Base-by-base conservation (phyloP, 2,797 vertebrate genomes). In the Gambelia wislizenii region DNA sequence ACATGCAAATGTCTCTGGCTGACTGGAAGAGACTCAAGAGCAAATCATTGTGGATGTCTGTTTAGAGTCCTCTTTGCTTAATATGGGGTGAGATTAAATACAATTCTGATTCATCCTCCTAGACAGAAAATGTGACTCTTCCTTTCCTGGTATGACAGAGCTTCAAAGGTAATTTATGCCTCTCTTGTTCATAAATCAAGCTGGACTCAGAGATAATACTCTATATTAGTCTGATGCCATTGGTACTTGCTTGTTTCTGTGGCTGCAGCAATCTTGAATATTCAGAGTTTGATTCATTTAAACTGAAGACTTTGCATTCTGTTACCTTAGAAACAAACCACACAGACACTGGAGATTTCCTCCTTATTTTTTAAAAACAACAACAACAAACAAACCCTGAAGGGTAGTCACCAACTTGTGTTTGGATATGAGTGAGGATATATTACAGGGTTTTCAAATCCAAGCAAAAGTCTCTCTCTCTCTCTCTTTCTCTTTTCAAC, bases 261-360 rank as follows among this genome's bases (percentile, higher is more conserved):
- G 92, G 78, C 87, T 91, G 84, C 85, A 91, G 86, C 74, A 79
- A 80, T 88, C 91, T 94, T 96, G 94, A 94, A 96, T 96, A 96
- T 95, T 94, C 94, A 95, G 93, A 88, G 91, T 88, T 90, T 91
- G 93, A 93, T 95, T 94, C 87, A 91, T 90, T 83, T 54, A 89
- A 86, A 42, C 54, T 64, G 64, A 82, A 86, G 72, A 30, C 81
- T 91, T 92, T 82, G 54, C 87, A 92, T 92, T 93, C 94, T 93
- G 95, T 95, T 95, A 94, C 94, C 96, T 95, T 96, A 96, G 96
- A 95, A 96, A 96, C 96, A 95, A 95, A 44, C 91, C 92, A 91
- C 93, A 92, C 69, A 91, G 92, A 75, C 93, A 90, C 33, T 92
- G 87, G 89, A 91, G 89, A 88, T 95, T 94, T 88, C 92, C 39